A percentile compares a stretch with the other conserved stretches of the same genome.
Evolutionary conservation across 2,888 invertebrate species (phyloP).

Genomic region (Chaetogeoica ovagalla): DNA sequence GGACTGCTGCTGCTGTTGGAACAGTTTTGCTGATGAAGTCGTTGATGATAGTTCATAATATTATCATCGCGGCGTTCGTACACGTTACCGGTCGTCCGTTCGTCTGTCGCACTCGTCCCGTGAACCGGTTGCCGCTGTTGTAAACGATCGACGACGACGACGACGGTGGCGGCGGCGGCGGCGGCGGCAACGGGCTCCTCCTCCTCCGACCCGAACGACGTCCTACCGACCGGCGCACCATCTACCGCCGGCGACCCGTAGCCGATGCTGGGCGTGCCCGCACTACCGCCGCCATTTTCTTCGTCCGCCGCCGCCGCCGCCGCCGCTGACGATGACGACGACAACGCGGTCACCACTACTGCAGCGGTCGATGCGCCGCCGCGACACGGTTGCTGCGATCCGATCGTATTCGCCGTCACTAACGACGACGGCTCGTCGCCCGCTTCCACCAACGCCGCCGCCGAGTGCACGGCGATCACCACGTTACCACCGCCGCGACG

Average conservation of each 20-base stretch:
- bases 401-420: not conserved
- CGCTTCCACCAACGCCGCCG: not conserved
- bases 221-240: slow-evolving; percentile 49
- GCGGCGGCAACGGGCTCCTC: slow-evolving; percentile 13
- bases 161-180: slow-evolving; percentile 8
- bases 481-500: slow-evolving; percentile 42
- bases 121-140: slow-evolving; percentile 44
- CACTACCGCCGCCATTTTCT: slow-evolving; percentile 38
- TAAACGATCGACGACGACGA: slow-evolving; percentile 19
- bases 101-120: slow-evolving; percentile 42
- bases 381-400: slow-evolving; percentile 8
- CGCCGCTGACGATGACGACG: not conserved
- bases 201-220: slow-evolving; percentile 37
- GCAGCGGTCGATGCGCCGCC: not conserved
- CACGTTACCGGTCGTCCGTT: slow-evolving; percentile 48
- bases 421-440: slow-evolving; percentile 4
- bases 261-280: slow-evolving; percentile 51
- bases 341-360: not conserved
- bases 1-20: slow-evolving; percentile 1
- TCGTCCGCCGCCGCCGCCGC: not conserved
- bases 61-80: slow-evolving; percentile 45
- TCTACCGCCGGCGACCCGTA: slow-evolving; percentile 47
- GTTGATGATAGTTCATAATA: slow-evolving; percentile 43
- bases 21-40: slow-evolving; percentile 21
- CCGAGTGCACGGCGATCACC: not conserved